These are phyloP conservation scores for Agrochola macilenta DNA, from an alignment of 2,888 invertebrate species.

Conservation along the genomic window DNA sequence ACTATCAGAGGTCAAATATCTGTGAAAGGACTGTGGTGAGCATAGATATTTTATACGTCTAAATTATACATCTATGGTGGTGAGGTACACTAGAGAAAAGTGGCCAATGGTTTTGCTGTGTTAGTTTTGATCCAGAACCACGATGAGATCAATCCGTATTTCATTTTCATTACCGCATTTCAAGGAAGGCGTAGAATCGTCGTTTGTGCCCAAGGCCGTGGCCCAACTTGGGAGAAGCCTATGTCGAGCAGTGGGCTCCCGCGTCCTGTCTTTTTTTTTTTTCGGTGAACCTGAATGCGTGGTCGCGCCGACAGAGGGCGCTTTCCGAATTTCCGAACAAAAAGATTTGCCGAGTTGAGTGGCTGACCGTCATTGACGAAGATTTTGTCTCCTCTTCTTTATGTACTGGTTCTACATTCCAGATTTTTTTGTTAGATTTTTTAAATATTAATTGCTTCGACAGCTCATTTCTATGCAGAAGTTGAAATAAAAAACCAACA, in stretches of 20 bases:
- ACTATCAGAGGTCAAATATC: no score
- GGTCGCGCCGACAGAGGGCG: no score
- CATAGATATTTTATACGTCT: no score
- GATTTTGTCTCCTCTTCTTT: background rate
- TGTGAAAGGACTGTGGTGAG: no score
- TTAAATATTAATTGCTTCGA: background rate
- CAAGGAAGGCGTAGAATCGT: background rate
- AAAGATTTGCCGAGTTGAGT: background rate
- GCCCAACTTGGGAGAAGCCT: no score
- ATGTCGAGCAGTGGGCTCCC: no score
- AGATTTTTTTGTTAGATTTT: background rate
- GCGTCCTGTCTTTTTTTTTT: no score
- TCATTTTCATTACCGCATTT: background rate
- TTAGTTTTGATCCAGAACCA: background rate
- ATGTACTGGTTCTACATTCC: background rate
- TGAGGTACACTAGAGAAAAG: background rate
- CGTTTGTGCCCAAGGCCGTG: no score
- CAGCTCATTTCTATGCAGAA: background rate
- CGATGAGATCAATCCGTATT: background rate
- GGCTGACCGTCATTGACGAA: background rate
- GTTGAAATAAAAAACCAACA: slow-evolving; percentile 61
- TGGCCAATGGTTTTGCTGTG: background rate
- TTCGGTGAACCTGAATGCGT: no score
- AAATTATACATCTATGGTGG: no score
- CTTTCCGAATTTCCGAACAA: no score